Evolutionary conservation across 2,888 invertebrate genomes (phyloP).

Genomic region (Eupithecia pulchellata): DNA sequence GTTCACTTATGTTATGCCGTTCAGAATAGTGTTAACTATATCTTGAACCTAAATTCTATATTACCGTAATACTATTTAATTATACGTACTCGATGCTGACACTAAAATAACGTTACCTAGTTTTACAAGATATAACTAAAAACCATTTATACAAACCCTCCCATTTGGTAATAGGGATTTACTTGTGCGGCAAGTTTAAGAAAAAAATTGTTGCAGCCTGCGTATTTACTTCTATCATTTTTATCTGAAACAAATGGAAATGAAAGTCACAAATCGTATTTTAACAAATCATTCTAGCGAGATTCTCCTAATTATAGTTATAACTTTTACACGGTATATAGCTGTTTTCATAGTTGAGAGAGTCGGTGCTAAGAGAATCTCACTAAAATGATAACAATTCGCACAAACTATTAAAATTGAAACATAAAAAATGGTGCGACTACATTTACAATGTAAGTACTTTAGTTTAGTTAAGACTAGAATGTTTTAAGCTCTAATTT

Average conservation of each 20-base stretch:
- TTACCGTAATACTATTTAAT: neutral
- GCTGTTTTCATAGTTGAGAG: neutral
- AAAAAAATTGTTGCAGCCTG: neutral
- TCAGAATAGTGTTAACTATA: neutral
- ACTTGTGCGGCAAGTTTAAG: neutral
- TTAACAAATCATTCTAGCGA: slow-evolving; percentile 27
- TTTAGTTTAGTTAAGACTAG: slow-evolving; percentile 42
- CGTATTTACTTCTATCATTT: neutral
- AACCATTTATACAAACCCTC: slow-evolving; percentile 27
- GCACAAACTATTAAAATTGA: slow-evolving; percentile 11
- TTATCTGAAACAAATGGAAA: slow-evolving; percentile 34
- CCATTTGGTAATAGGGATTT: slow-evolving; percentile 12
- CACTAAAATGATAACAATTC: slow-evolving; percentile 36
- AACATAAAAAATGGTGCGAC: slow-evolving; percentile 40
- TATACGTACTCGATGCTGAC: no score
- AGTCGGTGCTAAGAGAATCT: slow-evolving; percentile 22
- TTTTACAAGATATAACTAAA: neutral
- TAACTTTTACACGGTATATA: neutral
- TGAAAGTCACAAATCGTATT: slow-evolving; percentile 10
- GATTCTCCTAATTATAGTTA: slow-evolving; percentile 11
- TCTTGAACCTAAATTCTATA: neutral
- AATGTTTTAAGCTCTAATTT: slow-evolving; percentile 36
- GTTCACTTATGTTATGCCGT: neutral
- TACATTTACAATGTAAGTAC: slow-evolving; percentile 50
- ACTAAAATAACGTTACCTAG: no score